A percentile compares a stretch with the other conserved stretches of the same genome.
Conservation (phyloP, 2,888 invertebrate species). For the Cerastoderma edule region DNA sequence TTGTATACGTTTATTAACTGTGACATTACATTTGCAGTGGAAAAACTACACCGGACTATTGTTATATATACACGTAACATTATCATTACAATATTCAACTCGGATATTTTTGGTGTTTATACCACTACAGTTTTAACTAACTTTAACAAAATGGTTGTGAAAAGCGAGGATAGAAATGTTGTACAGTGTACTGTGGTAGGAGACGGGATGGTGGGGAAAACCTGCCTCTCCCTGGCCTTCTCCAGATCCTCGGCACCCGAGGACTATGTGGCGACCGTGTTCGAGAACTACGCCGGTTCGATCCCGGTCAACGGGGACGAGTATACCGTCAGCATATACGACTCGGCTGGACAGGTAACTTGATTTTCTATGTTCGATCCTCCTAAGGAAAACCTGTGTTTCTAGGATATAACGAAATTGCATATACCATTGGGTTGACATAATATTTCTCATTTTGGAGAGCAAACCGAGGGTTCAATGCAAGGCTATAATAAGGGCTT, state of each 20-base stretch:
- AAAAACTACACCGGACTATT: no score
- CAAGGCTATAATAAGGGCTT: no score
- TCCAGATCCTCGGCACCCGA: conserved; percentile 38
- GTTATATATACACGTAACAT: no score
- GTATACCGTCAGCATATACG: conserved; percentile 74
- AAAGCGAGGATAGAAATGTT: conserved; percentile 53
- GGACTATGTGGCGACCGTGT: conserved; percentile 71
- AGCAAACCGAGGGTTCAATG: no score
- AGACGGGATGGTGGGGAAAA: conserved; percentile 76
- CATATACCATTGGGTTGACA: no score
- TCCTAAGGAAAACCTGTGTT: no score
- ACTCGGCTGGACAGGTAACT: conserved; percentile 72
- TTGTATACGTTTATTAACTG: no score
- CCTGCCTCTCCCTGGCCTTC: conserved; percentile 69
- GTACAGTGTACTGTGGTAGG: conserved; percentile 73
- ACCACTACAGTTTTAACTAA: background rate
- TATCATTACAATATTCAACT: no score
- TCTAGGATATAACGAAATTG: no score
- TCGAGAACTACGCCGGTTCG: conserved; percentile 71
- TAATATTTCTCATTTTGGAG: no score
- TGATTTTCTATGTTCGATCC: background rate
- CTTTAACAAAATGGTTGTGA: conserved; percentile 53
- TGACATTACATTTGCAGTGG: no score
- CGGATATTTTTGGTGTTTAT: no score
- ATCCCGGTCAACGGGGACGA: conserved; percentile 68